phyloP scores from a whole-genome alignment of 2,888 invertebrate species.

The Myathropa florea region DNA sequence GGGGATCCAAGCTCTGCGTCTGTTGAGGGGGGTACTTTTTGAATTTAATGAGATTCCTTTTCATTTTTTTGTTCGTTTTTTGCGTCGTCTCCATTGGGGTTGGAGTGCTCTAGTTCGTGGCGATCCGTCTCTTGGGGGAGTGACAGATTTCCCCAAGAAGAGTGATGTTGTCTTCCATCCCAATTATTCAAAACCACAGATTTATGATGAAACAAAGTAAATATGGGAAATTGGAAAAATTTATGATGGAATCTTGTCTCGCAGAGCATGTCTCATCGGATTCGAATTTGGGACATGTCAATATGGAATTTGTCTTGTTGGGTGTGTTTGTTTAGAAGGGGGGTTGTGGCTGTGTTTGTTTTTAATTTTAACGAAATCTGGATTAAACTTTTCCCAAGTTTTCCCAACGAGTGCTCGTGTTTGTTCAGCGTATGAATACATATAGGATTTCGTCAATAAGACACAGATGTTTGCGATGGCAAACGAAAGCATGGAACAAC shows the following conservation, averaged over 20 bases:
- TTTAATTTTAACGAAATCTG: conserved; percentile 56
- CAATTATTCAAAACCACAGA: conserved; percentile 69
- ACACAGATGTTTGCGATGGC: not conserved
- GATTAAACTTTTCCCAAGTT: conserved; percentile 14
- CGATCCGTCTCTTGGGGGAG: conserved; percentile 2
- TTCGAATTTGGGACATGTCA: conserved; percentile 63
- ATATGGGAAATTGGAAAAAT: conserved; percentile 63
- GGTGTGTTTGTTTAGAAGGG: conserved; percentile 17
- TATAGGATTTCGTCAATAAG: not conserved
- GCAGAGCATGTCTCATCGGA: conserved; percentile 33
- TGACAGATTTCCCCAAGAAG: conserved; percentile 46
- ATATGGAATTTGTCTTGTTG: conserved; percentile 29
- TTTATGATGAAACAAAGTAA: conserved; percentile 61
- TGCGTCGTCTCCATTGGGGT: not conserved
- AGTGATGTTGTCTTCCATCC: conserved; percentile 51
- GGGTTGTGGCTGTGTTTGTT: conserved; percentile 44
- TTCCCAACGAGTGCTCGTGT: not conserved
- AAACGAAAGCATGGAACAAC: not conserved
- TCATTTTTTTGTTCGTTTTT: conserved; percentile 7
- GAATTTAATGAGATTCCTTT: conserved; percentile 55
- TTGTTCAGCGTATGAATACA: not conserved
- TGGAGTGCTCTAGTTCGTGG: not conserved
- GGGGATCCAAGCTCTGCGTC: not conserved
- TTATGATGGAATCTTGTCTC: conserved; percentile 27
- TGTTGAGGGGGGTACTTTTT: conserved; percentile 12